These are phyloP conservation scores for Onychostruthus taczanowskii DNA, from an alignment of 2,113 vertebrate species.

Conservation along the genomic window DNA sequence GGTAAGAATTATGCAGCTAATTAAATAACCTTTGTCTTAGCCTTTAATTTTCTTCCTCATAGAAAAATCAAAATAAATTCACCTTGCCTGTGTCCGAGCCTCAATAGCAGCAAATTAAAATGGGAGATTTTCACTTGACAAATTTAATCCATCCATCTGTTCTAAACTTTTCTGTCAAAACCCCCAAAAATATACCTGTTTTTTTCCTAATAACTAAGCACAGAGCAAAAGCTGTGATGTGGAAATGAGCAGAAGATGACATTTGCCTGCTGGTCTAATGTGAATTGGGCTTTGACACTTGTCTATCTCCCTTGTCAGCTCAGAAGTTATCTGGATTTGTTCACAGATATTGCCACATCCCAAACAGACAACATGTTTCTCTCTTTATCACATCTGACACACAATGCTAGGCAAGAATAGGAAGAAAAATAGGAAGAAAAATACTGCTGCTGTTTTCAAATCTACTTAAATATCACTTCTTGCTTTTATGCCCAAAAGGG, in stretches of 20 bases:
- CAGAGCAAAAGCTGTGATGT: background rate
- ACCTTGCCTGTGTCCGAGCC: background rate
- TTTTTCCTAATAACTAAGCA: background rate
- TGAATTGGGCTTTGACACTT: slow-evolving; percentile 38
- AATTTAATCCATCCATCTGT: slow-evolving; percentile 3
- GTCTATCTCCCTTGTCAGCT: slow-evolving; percentile 40
- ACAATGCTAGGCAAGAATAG: background rate
- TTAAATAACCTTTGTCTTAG: background rate
- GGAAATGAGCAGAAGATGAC: slow-evolving; percentile 37
- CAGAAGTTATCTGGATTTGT: slow-evolving; percentile 14
- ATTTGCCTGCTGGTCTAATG: slow-evolving; percentile 7
- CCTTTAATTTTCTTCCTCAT: background rate
- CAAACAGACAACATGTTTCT: background rate
- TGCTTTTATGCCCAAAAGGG: background rate
- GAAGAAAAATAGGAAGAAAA: slow-evolving; percentile 6
- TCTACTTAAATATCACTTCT: slow-evolving; percentile 16
- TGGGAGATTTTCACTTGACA: background rate
- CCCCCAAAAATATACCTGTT: background rate
- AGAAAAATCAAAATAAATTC: background rate
- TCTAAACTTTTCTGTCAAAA: slow-evolving; percentile 29
- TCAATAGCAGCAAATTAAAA: background rate
- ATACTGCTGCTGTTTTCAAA: slow-evolving; percentile 16
- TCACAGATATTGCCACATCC: background rate
- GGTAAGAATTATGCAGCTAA: background rate
- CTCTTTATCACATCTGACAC: slow-evolving; percentile 26